Evolutionary conservation across 2,113 vertebrate species (phyloP).

Genomic region (Anoplopoma fimbria): DNA sequence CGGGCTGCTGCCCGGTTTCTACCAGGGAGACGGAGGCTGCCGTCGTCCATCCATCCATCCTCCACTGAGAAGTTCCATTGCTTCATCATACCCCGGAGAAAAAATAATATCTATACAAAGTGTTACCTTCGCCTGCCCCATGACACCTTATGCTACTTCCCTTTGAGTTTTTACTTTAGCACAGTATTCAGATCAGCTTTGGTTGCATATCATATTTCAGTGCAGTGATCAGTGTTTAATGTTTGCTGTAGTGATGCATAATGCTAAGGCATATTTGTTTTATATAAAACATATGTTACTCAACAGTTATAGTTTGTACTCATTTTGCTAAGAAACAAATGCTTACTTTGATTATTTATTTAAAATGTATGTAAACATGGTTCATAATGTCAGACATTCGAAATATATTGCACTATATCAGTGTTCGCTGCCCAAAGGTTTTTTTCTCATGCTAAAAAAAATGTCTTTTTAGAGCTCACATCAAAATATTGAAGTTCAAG

Average conservation of each 20-base stretch:
- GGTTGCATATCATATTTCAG: not conserved
- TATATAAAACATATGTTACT: not conserved
- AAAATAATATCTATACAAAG: constrained; percentile 62
- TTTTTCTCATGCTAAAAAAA: not conserved
- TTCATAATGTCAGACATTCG: not conserved
- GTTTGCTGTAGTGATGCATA: constrained; percentile 35
- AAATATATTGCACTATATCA: not conserved
- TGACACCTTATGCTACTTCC: constrained; percentile 77
- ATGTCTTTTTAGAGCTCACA: too few relatives aligned
- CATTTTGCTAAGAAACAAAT: constrained; percentile 7
- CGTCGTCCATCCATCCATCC: constrained; percentile 3
- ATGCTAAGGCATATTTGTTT: constrained; percentile 21
- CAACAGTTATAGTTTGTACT: not conserved
- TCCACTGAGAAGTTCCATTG: constrained; percentile 51
- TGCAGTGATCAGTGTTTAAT: constrained; percentile 30
- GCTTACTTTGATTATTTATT: not conserved
- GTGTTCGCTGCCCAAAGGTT: not conserved
- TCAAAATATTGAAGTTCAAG: too few relatives aligned
- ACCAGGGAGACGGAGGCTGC: constrained; percentile 14
- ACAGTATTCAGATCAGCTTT: constrained; percentile 1
- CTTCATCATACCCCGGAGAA: constrained; percentile 21
- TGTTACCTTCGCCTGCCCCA: constrained; percentile 63
- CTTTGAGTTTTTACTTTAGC: constrained; percentile 48
- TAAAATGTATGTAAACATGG: not conserved
- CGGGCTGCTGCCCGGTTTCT: constrained; percentile 55